Conservation (phyloP, 2,888 invertebrate genomes). For the Drosophila pseudotalamancana region DNA sequence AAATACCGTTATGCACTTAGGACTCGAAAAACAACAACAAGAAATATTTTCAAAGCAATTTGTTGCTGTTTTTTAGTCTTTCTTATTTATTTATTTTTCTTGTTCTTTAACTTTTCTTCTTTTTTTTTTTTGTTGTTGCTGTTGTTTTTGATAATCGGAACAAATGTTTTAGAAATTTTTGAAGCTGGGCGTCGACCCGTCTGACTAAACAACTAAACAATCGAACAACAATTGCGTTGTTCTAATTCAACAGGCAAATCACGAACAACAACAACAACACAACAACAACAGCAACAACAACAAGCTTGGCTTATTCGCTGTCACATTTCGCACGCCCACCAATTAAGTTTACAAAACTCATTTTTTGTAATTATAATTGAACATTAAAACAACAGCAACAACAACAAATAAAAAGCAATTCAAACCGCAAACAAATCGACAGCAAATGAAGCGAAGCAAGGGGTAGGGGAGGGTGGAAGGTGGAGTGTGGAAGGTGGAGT, state of each 20-base stretch:
- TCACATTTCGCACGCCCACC: constrained; percentile 62
- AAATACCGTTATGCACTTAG: constrained; percentile 14
- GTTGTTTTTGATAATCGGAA: background rate
- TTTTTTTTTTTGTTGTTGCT: too few species aligned
- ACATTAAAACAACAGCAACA: constrained; percentile 26
- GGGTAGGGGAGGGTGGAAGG: constrained; percentile 5
- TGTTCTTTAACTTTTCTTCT: too few species aligned
- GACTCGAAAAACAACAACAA: background rate
- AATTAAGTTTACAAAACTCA: constrained; percentile 71
- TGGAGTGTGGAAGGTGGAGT: background rate
- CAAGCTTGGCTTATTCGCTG: constrained; percentile 40
- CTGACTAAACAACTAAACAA: constrained; percentile 35
- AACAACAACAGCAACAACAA: constrained; percentile 14
- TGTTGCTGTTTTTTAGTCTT: background rate
- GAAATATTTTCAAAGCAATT: background rate
- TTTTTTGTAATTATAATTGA: constrained; percentile 73
- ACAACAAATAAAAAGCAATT: constrained; percentile 10
- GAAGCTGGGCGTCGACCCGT: constrained; percentile 26
- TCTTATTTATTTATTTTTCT: too few species aligned
- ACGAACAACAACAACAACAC: constrained; percentile 36
- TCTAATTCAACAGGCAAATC: constrained; percentile 63
- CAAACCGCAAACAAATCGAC: constrained; percentile 48
- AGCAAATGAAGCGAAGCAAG: constrained; percentile 59
- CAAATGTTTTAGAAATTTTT: constrained; percentile 3
- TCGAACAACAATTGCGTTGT: constrained; percentile 58